Evolutionary conservation across 2,888 invertebrate species (phyloP), one percentile per base, ranked within the genome.

Genomic region (Caradrina kadenii): DNA sequence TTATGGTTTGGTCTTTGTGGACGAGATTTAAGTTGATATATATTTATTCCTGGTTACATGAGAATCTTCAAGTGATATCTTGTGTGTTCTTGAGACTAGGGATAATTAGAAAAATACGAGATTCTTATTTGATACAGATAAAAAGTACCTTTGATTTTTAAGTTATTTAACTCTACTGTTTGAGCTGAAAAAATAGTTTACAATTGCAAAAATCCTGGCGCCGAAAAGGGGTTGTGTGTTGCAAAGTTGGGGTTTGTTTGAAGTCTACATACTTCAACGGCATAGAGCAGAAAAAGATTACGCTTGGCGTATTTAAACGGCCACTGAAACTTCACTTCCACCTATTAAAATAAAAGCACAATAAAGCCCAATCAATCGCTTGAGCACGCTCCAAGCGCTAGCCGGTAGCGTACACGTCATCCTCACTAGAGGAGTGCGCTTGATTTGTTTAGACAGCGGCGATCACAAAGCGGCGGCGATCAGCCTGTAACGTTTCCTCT

Each of bases 371-470:
- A 77, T 73, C 42, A 62, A 74, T 65, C 76, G 80, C 76, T 81
- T 67, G 45, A 78, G 58, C 60, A 75, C 86, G 87, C 87, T 88
- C 77, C 73, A 85, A 85, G 82, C 85, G 81, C 79, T 82, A 71
- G 56, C 64, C 71, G 64, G 72, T 76, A 72, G 71, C 69, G 52
- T 59, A 53, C 81, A 77, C 83, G 80, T 85, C 76, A 83, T 78
- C 72, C 59, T 68, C 62, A 68, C 81, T 72, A 71, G 81, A 71
- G 81, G 65, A 88, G 87, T 86, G 88, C 89, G 88, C 87, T 85
- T 88, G 92, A 90, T 90, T 93, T 95, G 94, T 95, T 95, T 95
- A 89, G 88, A 90, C 92, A 90, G 94, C 93, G 93, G 94, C 90
- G 88, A 91, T 91, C 92, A 91, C 94, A 95, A 93, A 94, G 94